Conservation (phyloP, 2,113 vertebrate genomes). For the Bufo gargarizans region DNA sequence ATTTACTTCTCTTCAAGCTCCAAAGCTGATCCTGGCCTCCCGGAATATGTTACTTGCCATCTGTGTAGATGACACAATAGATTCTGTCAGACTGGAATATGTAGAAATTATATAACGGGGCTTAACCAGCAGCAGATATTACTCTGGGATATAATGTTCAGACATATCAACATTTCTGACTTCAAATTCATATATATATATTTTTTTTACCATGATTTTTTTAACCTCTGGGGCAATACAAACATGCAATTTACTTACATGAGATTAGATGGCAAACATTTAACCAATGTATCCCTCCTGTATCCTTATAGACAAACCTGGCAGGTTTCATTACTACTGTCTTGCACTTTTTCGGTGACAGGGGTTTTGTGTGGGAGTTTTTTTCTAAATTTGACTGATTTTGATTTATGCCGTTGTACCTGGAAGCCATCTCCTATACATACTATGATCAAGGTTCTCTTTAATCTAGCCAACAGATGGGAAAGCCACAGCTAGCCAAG, state of each 20-base stretch:
- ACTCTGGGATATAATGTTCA: not conserved
- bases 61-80: conserved; percentile 13
- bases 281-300: not conserved
- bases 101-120: not conserved
- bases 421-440: too few species aligned
- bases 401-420: too few species aligned
- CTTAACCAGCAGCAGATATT: not conserved
- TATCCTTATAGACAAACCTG: not conserved
- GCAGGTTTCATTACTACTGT: not conserved
- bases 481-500: too few species aligned
- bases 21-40: conserved; percentile 7
- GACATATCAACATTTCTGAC: not conserved
- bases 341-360: not conserved
- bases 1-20: conserved; percentile 37
- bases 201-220: not conserved
- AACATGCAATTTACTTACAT: not conserved
- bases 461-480: too few species aligned
- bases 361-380: not conserved
- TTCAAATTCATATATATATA: not conserved
- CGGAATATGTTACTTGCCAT: conserved; percentile 5
- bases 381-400: too few species aligned
- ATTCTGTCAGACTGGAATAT: not conserved
- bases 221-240: not conserved
- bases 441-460: too few species aligned
- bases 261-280: not conserved